Evolutionary conservation across 37 sponge, comb jelly and placozoan species (phyloP).

Genomic region (Hormiphora californensis): DNA sequence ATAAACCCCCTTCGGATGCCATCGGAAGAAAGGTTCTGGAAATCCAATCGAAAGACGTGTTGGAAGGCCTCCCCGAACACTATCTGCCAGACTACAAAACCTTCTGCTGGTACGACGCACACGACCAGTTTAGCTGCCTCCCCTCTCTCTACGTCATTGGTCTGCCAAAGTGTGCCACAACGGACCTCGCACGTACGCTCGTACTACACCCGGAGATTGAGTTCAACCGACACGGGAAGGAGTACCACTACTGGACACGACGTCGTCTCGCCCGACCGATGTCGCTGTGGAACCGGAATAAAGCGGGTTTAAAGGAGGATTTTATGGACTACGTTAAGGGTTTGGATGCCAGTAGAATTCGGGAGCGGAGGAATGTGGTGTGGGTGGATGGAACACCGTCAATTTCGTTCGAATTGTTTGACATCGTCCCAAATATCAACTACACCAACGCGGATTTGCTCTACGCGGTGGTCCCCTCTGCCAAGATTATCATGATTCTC

Average conservation of each 20-base stretch:
- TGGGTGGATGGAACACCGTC: slow-evolving; percentile 38
- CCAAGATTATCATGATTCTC: slow-evolving; percentile 60
- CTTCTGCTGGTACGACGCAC: neutral
- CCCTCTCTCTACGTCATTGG: neutral
- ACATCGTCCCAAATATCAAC: too few species aligned
- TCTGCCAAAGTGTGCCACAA: slow-evolving; percentile 22
- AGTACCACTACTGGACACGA: neutral
- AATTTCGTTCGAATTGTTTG: too few species aligned
- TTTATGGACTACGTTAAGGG: neutral
- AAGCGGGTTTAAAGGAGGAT: neutral
- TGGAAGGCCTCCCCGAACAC: neutral
- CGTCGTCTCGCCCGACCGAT: neutral
- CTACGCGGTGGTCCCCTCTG: slow-evolving; percentile 48
- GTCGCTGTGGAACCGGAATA: neutral
- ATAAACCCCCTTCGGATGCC: too few species aligned
- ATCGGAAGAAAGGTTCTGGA: too few species aligned
- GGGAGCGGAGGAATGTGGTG: neutral
- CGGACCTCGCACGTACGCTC: neutral
- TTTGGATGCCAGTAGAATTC: neutral
- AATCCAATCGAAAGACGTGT: too few species aligned
- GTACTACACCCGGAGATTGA: slow-evolving; percentile 1
- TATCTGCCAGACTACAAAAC: slow-evolving; percentile 34
- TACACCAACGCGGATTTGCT: slow-evolving; percentile 40
- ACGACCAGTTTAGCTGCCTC: neutral
- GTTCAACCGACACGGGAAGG: neutral